These are phyloP conservation scores for Tiaroga cobitis DNA, from an alignment of 2,797 vertebrate species.

Conservation along the genomic window DNA sequence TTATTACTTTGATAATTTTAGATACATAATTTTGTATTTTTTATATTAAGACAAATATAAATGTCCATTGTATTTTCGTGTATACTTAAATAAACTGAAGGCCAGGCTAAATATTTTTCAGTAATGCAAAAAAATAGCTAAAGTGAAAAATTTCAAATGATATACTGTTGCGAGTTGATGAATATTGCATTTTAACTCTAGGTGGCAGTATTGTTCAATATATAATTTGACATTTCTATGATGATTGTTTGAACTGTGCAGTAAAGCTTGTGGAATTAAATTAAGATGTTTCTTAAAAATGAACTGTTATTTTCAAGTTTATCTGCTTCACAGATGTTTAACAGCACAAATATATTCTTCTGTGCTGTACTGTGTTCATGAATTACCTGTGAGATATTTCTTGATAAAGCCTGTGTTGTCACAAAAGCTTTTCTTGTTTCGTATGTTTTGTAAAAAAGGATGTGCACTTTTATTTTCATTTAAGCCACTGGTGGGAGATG, in stretches of 20 bases:
- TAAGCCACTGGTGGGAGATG: neutral
- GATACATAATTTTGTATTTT: neutral
- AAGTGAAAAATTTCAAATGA: neutral
- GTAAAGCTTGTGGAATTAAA: neutral
- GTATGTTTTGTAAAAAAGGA: neutral
- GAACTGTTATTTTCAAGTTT: neutral
- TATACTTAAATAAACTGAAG: neutral
- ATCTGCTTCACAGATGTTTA: neutral
- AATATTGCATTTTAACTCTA: neutral
- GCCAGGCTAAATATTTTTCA: neutral
- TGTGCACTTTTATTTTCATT: neutral
- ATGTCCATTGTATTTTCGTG: neutral
- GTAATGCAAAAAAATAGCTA: neutral
- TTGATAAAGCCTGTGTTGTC: neutral
- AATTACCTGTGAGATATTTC: neutral
- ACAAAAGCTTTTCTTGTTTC: neutral
- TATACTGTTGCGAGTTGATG: neutral
- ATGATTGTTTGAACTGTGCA: neutral
- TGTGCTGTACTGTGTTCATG: neutral
- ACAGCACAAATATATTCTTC: neutral
- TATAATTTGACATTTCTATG: neutral
- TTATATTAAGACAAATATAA: neutral
- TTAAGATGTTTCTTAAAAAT: neutral
- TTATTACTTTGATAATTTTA: neutral
- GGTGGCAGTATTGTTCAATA: conserved; percentile 32